phyloP scores from a whole-genome alignment of 2,113 vertebrate species.

The Bettongia penicillata region DNA sequence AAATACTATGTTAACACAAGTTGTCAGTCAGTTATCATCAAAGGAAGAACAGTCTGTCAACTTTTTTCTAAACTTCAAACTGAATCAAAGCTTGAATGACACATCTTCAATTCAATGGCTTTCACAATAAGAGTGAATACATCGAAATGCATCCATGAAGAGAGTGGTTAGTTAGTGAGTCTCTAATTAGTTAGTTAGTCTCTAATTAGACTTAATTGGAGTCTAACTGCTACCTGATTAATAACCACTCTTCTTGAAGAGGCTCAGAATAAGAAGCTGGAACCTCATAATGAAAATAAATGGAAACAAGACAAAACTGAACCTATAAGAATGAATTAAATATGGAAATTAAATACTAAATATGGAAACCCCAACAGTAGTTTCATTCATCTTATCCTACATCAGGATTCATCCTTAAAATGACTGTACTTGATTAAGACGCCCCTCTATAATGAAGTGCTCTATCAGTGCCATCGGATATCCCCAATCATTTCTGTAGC shows the following conservation, averaged over 20 bases:
- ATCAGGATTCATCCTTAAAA: background rate
- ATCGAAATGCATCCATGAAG: background rate
- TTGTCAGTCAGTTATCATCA: background rate
- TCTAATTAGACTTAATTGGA: background rate
- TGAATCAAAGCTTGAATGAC: background rate
- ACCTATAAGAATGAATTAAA: background rate
- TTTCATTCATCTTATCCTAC: background rate
- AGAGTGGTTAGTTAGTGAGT: background rate
- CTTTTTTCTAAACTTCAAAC: background rate
- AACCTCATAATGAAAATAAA: background rate
- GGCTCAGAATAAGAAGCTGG: background rate
- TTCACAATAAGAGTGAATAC: background rate
- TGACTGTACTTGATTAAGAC: background rate
- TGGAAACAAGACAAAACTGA: background rate
- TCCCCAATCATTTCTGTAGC: background rate
- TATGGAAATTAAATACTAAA: background rate
- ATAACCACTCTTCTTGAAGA: background rate
- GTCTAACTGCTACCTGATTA: background rate
- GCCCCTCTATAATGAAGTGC: background rate
- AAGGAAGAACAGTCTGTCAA: background rate
- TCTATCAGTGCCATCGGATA: background rate
- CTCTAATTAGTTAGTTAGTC: no score
- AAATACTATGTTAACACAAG: background rate
- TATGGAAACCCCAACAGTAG: background rate
- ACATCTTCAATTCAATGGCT: background rate